Base-by-base conservation (phyloP, 2,888 invertebrate genomes). In the Athalia rosae region DNA sequence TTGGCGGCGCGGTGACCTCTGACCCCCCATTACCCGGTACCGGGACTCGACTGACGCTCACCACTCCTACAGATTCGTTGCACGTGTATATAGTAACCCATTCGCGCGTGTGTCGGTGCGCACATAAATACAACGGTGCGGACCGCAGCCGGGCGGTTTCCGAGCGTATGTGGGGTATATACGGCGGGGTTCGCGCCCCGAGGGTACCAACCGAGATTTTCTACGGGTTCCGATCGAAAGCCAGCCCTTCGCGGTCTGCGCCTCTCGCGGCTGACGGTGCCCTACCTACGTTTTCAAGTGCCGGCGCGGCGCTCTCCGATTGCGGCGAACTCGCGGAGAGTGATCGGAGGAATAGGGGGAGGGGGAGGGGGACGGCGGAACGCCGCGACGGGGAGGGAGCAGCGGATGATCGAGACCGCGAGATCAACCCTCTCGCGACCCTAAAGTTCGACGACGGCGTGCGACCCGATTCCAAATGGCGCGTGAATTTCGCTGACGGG, bases 11-110 rank as follows among this genome's bases (percentile, higher is more conserved):
- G 87, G 83, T 87, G 87, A 89, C 89, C 89, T 84, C 83, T 89
- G 88, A 89, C 89, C 89, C 85, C 85, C 88, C 87, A 89, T 89
- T 89, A 89, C 88, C 87, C 87, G 86, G 83, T 85, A 86, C 85
- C 83, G 85, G 87, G 84, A 85, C 88, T 85, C 88, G 84, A 86
- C 87, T 86, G 88, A 86, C 88, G 87, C 88, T 85, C 84, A 28
- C 28, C 28, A 88, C 88, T 88, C 88, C 81, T 61, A 76, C 64
- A 53, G 76, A 76, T 76, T 47, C 74, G 74, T 28, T 7, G 41
- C 67, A 43, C 11, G 41, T 50, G 53, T 48, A 9, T 69, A 28
- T 28, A 15, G 4, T 66, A 63, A n/a, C n/a, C n/a, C n/a, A n/a
- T n/a, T n/a, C n/a, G n/a, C n/a, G n/a, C n/a, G n/a, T n/a, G n/a